Evolutionary conservation across 2,888 invertebrate species (phyloP).

Genomic region (Bruchidius siliquastri): DNA sequence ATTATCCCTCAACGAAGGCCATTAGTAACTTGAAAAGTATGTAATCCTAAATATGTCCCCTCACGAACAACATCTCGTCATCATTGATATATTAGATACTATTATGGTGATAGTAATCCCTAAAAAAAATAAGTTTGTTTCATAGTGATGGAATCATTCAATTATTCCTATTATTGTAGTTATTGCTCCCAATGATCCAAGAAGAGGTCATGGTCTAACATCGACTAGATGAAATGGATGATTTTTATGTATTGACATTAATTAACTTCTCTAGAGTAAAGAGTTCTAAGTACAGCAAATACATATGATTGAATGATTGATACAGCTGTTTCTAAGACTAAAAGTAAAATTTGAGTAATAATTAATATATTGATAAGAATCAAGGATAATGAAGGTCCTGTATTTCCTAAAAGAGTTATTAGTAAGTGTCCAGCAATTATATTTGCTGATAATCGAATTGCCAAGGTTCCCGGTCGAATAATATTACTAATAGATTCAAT

Average conservation of each 20-base stretch:
- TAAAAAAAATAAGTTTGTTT: constrained; percentile 52
- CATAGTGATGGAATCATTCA: constrained; percentile 60
- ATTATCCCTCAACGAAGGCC: constrained; percentile 67
- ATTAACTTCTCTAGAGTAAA: constrained; percentile 65
- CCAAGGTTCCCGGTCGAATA: constrained; percentile 57
- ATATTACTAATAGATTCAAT: constrained; percentile 72
- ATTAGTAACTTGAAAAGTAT: constrained; percentile 55
- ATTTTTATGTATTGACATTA: constrained; percentile 51
- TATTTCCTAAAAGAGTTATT: constrained; percentile 57
- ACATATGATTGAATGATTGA: constrained; percentile 64
- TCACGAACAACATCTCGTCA: constrained; percentile 67
- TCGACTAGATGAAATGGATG: constrained; percentile 64
- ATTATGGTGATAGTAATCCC: constrained; percentile 48
- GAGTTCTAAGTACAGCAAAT: constrained; percentile 59
- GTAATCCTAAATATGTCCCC: constrained; percentile 61
- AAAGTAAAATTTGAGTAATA: constrained; percentile 33
- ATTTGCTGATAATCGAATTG: constrained; percentile 69
- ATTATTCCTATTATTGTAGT: constrained; percentile 54
- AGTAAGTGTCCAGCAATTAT: constrained; percentile 71
- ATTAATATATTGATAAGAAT: constrained; percentile 31
- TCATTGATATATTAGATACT: constrained; percentile 63
- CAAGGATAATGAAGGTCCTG: constrained; percentile 32
- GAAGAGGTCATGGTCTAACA: constrained; percentile 61
- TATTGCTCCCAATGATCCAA: constrained; percentile 57
- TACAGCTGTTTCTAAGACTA: constrained; percentile 58